Evolutionary conservation across 2,888 invertebrate species (phyloP).

Genomic region (Diachrysia chrysitis): DNA sequence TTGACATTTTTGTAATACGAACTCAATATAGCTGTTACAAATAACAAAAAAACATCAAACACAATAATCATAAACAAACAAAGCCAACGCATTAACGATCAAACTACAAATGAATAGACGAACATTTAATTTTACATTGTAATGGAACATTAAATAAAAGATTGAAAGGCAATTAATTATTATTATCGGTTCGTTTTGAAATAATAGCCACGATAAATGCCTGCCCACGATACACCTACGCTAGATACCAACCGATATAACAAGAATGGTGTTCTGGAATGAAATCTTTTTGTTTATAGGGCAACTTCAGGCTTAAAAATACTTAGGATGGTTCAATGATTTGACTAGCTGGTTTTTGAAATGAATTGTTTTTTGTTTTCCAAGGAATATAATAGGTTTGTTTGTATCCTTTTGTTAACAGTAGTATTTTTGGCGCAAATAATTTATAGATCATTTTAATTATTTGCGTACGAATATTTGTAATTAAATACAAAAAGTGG

Average conservation of each 20-base stretch:
- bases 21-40: background rate
- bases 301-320: constrained; percentile 20
- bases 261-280: constrained; percentile 46
- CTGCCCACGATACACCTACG: constrained; percentile 70
- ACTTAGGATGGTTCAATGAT: constrained; percentile 36
- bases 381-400: background rate
- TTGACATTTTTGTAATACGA: background rate
- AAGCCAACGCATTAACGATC: constrained; percentile 21
- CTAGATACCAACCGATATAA: constrained; percentile 42
- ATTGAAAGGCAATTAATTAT: constrained; percentile 55
- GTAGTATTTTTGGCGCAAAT: too few relatives aligned
- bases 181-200: constrained; percentile 49
- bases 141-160: constrained; percentile 43
- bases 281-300: constrained; percentile 42
- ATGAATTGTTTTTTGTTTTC: background rate
- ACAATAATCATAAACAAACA: constrained; percentile 36
- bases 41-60: constrained; percentile 14
- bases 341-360: background rate
- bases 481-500: too few relatives aligned
- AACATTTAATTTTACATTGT: constrained; percentile 52
- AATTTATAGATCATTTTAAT: too few relatives aligned
- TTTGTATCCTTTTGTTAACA: too few relatives aligned
- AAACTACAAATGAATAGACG: constrained; percentile 32
- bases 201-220: constrained; percentile 64
- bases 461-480: too few relatives aligned